Conservation (phyloP, 2,888 invertebrate genomes). For the Chrysodeixis includens region DNA sequence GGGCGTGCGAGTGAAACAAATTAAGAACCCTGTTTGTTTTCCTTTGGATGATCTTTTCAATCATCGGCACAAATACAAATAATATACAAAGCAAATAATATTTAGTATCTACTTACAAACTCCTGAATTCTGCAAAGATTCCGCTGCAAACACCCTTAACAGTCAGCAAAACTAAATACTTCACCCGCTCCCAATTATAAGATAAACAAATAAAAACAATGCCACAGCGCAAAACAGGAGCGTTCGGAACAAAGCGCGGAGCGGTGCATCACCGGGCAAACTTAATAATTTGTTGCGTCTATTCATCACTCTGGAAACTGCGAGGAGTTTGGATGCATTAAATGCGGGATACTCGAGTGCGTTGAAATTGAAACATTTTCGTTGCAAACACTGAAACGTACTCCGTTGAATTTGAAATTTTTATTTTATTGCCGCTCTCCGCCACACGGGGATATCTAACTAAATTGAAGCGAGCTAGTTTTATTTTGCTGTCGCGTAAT, state of each 20-base stretch:
- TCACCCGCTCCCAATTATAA: slow-evolving; percentile 48
- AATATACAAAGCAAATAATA: not conserved
- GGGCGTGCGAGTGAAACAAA: not conserved
- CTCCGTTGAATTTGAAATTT: slow-evolving; percentile 58
- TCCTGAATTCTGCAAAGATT: slow-evolving; percentile 24
- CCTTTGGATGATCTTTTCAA: not conserved
- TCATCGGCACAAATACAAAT: not conserved
- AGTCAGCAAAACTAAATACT: slow-evolving; percentile 50
- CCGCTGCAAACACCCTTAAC: slow-evolving; percentile 17
- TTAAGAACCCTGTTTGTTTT: not conserved
- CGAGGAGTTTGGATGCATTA: slow-evolving; percentile 52
- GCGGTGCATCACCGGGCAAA: slow-evolving; percentile 54
- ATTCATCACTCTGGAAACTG: slow-evolving; percentile 51
- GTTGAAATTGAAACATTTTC: slow-evolving; percentile 59
- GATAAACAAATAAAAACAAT: slow-evolving; percentile 49
- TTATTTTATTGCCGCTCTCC: slow-evolving; percentile 51
- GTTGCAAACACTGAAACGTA: slow-evolving; percentile 51
- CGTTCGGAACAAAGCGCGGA: slow-evolving; percentile 40
- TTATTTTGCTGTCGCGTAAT: slow-evolving; percentile 39
- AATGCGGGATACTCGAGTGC: slow-evolving; percentile 50
- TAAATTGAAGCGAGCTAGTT: slow-evolving; percentile 49
- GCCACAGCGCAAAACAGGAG: slow-evolving; percentile 46
- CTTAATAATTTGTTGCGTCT: slow-evolving; percentile 50
- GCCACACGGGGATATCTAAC: slow-evolving; percentile 42
- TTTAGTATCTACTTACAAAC: not conserved